Conservation (phyloP, 1,140 invertebrate genomes). For the Drosophila triauraria region DNA sequence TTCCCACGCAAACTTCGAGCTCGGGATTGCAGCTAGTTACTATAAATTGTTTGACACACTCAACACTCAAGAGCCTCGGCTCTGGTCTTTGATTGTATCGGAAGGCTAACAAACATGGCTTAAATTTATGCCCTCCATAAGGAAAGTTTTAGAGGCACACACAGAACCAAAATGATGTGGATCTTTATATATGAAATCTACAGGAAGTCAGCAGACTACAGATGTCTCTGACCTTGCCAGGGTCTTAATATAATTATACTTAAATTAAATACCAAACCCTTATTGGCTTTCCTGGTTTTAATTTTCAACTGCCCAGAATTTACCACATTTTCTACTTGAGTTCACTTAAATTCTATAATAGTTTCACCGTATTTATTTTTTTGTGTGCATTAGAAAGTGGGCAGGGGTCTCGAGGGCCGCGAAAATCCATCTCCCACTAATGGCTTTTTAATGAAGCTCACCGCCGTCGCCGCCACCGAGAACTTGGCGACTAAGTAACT, state of each 20-base stretch:
- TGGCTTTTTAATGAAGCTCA: conserved; percentile 75
- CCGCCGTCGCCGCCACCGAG: conserved; percentile 53
- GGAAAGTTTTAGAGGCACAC: conserved; percentile 38
- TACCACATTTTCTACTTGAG: background rate
- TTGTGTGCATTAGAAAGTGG: conserved; percentile 31
- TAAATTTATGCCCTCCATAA: conserved; percentile 49
- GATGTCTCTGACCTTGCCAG: background rate
- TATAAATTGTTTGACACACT: conserved; percentile 51
- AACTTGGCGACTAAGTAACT: conserved; percentile 59
- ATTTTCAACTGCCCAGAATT: background rate
- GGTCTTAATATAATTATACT: too few species aligned
- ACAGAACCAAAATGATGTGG: conserved; percentile 1
- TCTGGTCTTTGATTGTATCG: conserved; percentile 46
- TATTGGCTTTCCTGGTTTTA: background rate
- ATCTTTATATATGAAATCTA: too few species aligned
- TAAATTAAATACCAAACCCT: background rate
- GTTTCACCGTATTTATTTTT: background rate
- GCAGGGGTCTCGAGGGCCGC: background rate
- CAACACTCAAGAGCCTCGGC: conserved; percentile 26
- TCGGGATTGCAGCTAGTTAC: conserved; percentile 17
- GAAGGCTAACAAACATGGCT: conserved; percentile 39
- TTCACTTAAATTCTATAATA: background rate
- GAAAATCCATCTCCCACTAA: conserved; percentile 55
- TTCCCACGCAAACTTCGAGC: conserved; percentile 71
- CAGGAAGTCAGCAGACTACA: background rate